Evolutionary conservation across 2,113 vertebrate species (phyloP), one percentile per base, ranked within the genome.

Genomic region (Rhineura floridana): DNA sequence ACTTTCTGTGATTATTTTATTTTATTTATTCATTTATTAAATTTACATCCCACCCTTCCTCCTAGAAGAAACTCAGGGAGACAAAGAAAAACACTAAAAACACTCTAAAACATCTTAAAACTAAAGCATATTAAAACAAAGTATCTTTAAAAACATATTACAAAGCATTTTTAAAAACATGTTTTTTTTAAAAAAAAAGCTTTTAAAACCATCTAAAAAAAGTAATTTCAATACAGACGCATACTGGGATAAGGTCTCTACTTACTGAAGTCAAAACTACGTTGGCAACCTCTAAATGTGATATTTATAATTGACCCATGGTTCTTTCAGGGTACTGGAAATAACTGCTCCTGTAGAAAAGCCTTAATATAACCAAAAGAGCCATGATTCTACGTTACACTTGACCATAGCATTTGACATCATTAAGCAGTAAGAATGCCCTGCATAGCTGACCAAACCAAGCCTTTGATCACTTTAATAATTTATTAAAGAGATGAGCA

Each of bases 401-500:
- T 84, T 85, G 86, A 80, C 91, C 93, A 88, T 89, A 91, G 44
- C 67, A 90, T 92, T 93, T 93, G 83, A 93, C 89, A 95, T 94
- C 92, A 93, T 95, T 94, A 94, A 86, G 82, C 85, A 87, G 67
- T 62, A 92, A 86, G 50, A 83, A 88, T 81, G 89, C 90, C 94
- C 92, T 93, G 84, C n/a, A 76, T n/a, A 78, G 76, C 93, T 94
- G 88, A 90, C 94, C 92, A 95, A 93, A 90, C 78, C 77, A 92
- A 92, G 82, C 72, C 88, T 90, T 84, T 70, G 92, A 93, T 93
- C 90, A 86, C 78, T 87, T 94, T 86, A 92, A 93, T 94, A 94
- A 95, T 79, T 82, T 70, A 90, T 95, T 95, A 93, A 93, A 93
- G 93, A 91, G 89, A 93, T 81, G 90, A 44, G 67, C 88, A 89